Evolutionary conservation across 1,140 invertebrate species (phyloP).

Genomic region (Drosophila sulfurigaster): DNA sequence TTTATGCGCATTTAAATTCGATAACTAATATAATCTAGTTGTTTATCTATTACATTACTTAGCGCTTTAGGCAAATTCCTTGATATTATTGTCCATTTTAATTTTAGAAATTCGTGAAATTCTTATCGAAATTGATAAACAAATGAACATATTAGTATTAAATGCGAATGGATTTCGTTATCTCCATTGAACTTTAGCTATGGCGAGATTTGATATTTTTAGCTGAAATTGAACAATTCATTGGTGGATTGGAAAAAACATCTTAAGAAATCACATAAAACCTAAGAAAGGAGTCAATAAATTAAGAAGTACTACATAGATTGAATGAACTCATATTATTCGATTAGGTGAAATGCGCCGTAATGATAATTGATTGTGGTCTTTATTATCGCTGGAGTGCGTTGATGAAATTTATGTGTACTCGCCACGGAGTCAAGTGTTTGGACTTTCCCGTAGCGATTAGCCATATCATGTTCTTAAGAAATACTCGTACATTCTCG

Average conservation of each 20-base stretch:
- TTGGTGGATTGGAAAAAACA: slow-evolving; percentile 10
- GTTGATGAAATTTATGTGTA: slow-evolving; percentile 18
- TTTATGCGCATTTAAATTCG: background rate
- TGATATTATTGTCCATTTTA: slow-evolving; percentile 9
- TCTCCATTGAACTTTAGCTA: slow-evolving; percentile 31
- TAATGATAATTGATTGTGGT: slow-evolving; percentile 37
- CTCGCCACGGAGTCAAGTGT: slow-evolving; percentile 25
- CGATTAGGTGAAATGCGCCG: slow-evolving; percentile 1
- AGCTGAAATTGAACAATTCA: background rate
- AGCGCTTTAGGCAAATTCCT: background rate
- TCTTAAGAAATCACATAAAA: background rate
- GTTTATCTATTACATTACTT: background rate
- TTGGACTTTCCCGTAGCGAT: slow-evolving; percentile 50
- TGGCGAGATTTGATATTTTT: slow-evolving; percentile 29
- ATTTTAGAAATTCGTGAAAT: background rate
- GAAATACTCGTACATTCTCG: slow-evolving; percentile 30
- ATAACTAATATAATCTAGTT: background rate
- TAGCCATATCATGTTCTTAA: slow-evolving; percentile 30
- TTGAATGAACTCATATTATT: slow-evolving; percentile 1
- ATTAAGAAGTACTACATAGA: background rate
- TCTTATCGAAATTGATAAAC: slow-evolving; percentile 18
- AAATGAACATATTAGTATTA: slow-evolving; percentile 5
- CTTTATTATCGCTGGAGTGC: slow-evolving; percentile 8
- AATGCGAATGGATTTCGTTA: slow-evolving; percentile 8
- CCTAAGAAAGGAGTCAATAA: background rate